These are phyloP conservation scores for Ophion ventricosus DNA, from an alignment of 2,888 invertebrate species.

Conservation along the genomic window DNA sequence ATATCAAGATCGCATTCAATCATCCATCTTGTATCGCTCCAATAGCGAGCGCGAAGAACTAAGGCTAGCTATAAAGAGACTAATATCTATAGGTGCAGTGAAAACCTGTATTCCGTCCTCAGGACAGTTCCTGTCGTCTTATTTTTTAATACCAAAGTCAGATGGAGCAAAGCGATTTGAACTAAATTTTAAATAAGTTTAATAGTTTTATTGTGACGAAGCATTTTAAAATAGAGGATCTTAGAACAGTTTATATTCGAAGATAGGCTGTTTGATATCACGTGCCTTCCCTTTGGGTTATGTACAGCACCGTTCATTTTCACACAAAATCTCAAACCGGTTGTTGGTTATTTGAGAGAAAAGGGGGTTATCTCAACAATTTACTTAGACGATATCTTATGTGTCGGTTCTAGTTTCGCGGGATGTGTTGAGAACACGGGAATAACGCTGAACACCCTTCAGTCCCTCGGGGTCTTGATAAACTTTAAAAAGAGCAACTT, in stretches of 20 bases:
- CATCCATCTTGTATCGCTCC: constrained; percentile 30
- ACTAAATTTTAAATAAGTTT: constrained; percentile 63
- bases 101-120: constrained; percentile 16
- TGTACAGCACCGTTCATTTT: constrained; percentile 50
- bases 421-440: constrained; percentile 10
- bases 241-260: constrained; percentile 64
- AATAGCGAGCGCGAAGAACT: constrained; percentile 28
- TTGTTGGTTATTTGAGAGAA: constrained; percentile 33
- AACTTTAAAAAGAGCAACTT: too few relatives aligned
- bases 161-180: constrained; percentile 60
- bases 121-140: constrained; percentile 56
- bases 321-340: constrained; percentile 45
- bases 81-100: constrained; percentile 44
- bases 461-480: constrained; percentile 39
- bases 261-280: constrained; percentile 34
- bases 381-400: constrained; percentile 50
- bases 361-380: constrained; percentile 36
- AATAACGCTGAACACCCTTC: neutral
- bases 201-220: constrained; percentile 60
- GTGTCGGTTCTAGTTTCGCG: constrained; percentile 22
- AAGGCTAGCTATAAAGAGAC: constrained; percentile 21
- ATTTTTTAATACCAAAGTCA: constrained; percentile 58
- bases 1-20: constrained; percentile 36
- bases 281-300: constrained; percentile 48
- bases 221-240: constrained; percentile 67